phyloP scores from a whole-genome alignment of 2,888 invertebrate species.

The Lucinisca nassula region DNA sequence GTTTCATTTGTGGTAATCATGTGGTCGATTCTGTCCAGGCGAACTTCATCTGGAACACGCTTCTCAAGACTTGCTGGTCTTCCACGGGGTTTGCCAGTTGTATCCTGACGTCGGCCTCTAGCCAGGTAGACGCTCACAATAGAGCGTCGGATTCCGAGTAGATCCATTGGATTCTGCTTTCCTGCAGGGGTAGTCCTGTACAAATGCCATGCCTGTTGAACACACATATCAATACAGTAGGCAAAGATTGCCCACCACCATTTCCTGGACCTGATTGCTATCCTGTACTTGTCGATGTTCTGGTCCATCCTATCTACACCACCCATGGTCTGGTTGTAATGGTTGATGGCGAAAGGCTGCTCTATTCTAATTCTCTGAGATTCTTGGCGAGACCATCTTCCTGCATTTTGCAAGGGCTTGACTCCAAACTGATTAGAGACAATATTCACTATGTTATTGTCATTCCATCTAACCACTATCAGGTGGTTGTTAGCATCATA shows the following conservation, averaged over 20 bases:
- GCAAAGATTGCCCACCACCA: no score
- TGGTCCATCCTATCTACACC: constrained; percentile 49
- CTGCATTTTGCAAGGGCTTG: background rate
- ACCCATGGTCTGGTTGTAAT: constrained; percentile 49
- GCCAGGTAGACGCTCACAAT: constrained; percentile 6
- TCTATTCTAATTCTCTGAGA: background rate
- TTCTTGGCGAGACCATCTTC: constrained; percentile 18
- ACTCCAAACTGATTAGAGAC: constrained; percentile 14
- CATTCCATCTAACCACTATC: no score
- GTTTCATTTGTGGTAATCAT: no score
- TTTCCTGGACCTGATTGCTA: constrained; percentile 1
- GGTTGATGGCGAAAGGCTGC: constrained; percentile 14
- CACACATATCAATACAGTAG: background rate
- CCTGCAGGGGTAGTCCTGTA: no score
- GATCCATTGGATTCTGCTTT: background rate
- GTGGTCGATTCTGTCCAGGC: background rate
- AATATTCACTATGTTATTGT: no score
- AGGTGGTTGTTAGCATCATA: no score
- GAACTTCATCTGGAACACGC: background rate
- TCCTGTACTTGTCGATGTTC: constrained; percentile 21
- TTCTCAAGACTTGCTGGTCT: background rate
- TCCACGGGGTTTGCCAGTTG: background rate
- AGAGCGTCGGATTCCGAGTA: background rate
- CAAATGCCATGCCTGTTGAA: constrained; percentile 6
- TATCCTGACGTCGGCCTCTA: background rate